A percentile compares a stretch with the other conserved stretches of the same genome.
phyloP scores from a whole-genome alignment of 2,888 invertebrate species.

The Stenichneumon culpator region DNA sequence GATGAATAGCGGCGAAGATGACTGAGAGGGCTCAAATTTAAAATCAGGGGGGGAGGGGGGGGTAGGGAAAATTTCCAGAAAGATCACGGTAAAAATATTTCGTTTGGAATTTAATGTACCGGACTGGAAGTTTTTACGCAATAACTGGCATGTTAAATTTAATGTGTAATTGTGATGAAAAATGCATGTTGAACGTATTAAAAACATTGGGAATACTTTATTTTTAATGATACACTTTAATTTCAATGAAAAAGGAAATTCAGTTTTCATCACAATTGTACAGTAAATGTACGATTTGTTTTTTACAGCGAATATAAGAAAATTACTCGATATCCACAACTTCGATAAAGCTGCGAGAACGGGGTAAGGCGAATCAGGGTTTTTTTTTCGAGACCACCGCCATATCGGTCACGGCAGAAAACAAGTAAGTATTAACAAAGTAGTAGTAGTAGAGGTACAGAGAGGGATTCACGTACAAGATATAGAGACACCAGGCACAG shows the following conservation, averaged over 20 bases:
- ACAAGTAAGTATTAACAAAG: slow-evolving; percentile 7
- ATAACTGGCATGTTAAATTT: too few species aligned
- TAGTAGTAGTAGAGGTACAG: slow-evolving; percentile 29
- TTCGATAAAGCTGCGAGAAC: not conserved
- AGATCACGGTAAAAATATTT: not conserved
- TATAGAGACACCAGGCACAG: slow-evolving; percentile 71
- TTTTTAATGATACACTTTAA: too few species aligned
- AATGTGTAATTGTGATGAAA: too few species aligned
- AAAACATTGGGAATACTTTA: too few species aligned
- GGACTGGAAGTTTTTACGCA: too few species aligned
- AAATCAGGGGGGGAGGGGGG: not conserved
- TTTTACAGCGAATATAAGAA: not conserved
- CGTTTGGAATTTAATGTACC: too few species aligned
- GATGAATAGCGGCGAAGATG: slow-evolving; percentile 10
- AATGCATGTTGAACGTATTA: too few species aligned
- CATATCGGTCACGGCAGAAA: not conserved
- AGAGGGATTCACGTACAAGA: slow-evolving; percentile 57
- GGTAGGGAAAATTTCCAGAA: not conserved
- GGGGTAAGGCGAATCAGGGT: not conserved
- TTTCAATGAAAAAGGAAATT: too few species aligned
- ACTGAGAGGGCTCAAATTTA: slow-evolving; percentile 7
- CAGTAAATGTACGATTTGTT: too few species aligned
- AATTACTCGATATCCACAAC: not conserved
- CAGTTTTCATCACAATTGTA: too few species aligned
- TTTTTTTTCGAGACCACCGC: not conserved